phyloP scores from a whole-genome alignment of 2,113 vertebrate genomes.

The Carassius auratus region DNA sequence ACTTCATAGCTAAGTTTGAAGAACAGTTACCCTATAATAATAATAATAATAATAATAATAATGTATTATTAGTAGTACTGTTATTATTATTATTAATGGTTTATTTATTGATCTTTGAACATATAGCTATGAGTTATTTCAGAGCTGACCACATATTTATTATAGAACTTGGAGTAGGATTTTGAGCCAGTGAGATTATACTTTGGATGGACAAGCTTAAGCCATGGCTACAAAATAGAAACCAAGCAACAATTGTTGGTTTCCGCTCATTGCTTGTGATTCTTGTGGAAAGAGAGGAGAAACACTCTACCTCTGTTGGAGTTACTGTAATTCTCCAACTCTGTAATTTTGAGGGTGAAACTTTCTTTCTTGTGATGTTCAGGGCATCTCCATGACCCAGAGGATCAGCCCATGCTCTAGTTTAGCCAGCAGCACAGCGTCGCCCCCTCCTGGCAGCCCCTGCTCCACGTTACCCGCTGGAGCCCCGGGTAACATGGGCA shows the following conservation, averaged over 20 bases:
- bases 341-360: neutral
- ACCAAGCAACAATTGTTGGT: neutral
- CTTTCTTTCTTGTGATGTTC: conserved; percentile 27
- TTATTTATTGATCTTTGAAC: too few relatives aligned
- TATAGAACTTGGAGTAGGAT: neutral
- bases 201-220: neutral
- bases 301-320: too few relatives aligned
- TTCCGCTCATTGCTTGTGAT: neutral
- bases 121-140: too few relatives aligned
- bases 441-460: conserved; percentile 85
- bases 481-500: conserved; percentile 67
- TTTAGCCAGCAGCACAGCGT: conserved; percentile 89
- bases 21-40: too few relatives aligned
- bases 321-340: neutral
- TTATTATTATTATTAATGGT: too few relatives aligned
- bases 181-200: neutral
- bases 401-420: conserved; percentile 93
- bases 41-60: too few relatives aligned
- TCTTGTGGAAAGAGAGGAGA: neutral
- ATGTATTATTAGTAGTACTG: too few relatives aligned
- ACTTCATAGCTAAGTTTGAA: too few relatives aligned
- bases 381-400: conserved; percentile 82
- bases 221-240: neutral
- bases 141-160: too few relatives aligned
- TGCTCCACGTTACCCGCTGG: conserved; percentile 86